Percentiles rank a stretch among this genome's conserved stretches.
These are phyloP conservation scores for Chondrilla cf. caribensis DNA, from an alignment of 37 sponge, comb jelly and placozoan species.

Conservation along the genomic window DNA sequence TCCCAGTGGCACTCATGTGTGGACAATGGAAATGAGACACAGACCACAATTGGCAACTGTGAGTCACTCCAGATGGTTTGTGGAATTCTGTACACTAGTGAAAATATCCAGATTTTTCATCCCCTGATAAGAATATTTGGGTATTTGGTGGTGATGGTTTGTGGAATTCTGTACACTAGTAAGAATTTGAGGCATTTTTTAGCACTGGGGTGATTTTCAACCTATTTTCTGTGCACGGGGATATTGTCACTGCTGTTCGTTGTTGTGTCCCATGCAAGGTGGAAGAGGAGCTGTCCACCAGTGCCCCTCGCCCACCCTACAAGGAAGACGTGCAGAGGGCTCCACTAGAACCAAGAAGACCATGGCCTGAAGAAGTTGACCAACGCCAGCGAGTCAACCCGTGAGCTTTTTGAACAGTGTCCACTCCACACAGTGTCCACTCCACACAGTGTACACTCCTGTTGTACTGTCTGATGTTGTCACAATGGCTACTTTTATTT, in stretches of 20 bases:
- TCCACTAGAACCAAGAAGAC: constrained; percentile 12
- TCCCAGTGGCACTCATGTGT: constrained; percentile 77
- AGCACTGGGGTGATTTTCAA: too few relatives aligned
- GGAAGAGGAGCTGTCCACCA: constrained; percentile 22
- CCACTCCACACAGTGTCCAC: too few relatives aligned
- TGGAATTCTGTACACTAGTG: too few relatives aligned
- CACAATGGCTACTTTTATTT: too few relatives aligned
- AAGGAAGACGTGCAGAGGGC: constrained; percentile 2
- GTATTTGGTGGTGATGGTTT: too few relatives aligned
- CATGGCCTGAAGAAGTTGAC: constrained; percentile 66
- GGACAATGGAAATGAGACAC: constrained; percentile 83
- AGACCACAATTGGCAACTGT: constrained; percentile 47
- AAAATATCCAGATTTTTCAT: too few relatives aligned
- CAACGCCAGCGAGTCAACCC: not conserved
- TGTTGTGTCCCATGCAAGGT: not conserved
- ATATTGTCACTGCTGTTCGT: not conserved
- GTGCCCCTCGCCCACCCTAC: constrained; percentile 36
- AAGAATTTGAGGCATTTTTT: too few relatives aligned
- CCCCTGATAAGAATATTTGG: too few relatives aligned
- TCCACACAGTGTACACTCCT: too few relatives aligned
- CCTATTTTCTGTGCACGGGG: not conserved
- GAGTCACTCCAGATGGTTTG: not conserved
- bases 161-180: too few relatives aligned
- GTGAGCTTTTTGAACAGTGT: not conserved
- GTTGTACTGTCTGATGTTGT: too few relatives aligned